Evolutionary conservation across 1,140 invertebrate genomes (phyloP).

Genomic region (Drosophila elegans): DNA sequence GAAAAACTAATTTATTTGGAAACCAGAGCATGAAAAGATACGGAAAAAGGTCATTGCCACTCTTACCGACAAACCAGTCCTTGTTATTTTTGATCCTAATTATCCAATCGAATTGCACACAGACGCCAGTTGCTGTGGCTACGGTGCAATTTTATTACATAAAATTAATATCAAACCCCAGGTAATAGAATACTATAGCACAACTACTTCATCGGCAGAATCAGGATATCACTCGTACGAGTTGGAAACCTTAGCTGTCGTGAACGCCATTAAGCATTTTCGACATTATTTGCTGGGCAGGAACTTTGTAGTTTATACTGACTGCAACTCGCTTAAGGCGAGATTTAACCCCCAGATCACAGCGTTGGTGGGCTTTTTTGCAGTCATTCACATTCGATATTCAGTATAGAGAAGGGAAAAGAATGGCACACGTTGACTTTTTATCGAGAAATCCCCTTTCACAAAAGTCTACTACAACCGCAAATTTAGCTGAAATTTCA

Average conservation of each 20-base stretch:
- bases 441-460: constrained; percentile 4
- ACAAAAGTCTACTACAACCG: no score
- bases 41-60: background rate
- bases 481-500: constrained; percentile 24
- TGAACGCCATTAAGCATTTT: no score
- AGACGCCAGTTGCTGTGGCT: no score
- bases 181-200: background rate
- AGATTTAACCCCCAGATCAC: no score
- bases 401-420: constrained; percentile 28
- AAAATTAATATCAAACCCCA: constrained; percentile 1
- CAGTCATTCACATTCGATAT: constrained; percentile 30
- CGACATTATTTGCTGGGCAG: no score
- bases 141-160: background rate
- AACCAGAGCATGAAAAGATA: background rate
- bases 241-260: no score
- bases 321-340: no score
- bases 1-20: background rate
- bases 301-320: no score
- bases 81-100: background rate
- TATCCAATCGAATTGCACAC: no score
- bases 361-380: constrained; percentile 14
- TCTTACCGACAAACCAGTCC: background rate
- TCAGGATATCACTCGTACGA: no score
- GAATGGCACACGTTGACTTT: constrained; percentile 21
- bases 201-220: background rate